phyloP scores from a whole-genome alignment of 2,888 invertebrate genomes.

The Synanthedon myopaeformis region DNA sequence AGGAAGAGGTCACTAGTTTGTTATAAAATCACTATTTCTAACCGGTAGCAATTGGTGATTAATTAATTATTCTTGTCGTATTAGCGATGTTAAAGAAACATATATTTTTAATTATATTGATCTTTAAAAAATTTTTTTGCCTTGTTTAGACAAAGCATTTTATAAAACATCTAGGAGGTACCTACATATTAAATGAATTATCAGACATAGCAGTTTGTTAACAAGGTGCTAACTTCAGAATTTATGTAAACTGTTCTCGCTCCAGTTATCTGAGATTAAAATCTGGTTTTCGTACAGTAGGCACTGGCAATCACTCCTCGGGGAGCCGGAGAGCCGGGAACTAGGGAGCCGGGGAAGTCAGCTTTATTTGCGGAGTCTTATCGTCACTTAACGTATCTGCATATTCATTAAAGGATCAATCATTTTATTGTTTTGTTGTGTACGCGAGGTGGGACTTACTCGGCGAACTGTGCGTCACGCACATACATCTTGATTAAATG shows the following conservation, averaged over 20 bases:
- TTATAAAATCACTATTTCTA: too few relatives aligned
- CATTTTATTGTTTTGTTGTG: slow-evolving; percentile 42
- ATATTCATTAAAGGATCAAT: slow-evolving; percentile 67
- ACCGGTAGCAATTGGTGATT: too few relatives aligned
- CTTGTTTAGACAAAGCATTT: background rate
- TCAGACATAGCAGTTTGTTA: slow-evolving; percentile 64
- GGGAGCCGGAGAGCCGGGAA: slow-evolving; percentile 28
- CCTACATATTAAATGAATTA: slow-evolving; percentile 53
- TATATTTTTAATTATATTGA: background rate
- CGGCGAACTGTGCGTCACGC: too few relatives aligned
- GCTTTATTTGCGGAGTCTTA: slow-evolving; percentile 58
- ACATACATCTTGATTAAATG: too few relatives aligned
- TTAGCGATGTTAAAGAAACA: background rate
- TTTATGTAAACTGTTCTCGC: slow-evolving; percentile 66
- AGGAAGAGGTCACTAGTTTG: too few relatives aligned
- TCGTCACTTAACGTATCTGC: slow-evolving; percentile 62
- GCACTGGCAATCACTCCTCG: slow-evolving; percentile 59
- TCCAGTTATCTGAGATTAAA: slow-evolving; percentile 67
- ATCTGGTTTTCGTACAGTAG: slow-evolving; percentile 52
- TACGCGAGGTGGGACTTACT: background rate
- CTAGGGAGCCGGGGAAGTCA: slow-evolving; percentile 33
- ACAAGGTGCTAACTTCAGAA: slow-evolving; percentile 66
- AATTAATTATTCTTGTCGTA: background rate
- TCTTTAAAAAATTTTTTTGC: background rate
- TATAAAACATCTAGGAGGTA: slow-evolving; percentile 17